phyloP scores from a whole-genome alignment of 2,888 invertebrate species.

The Ceraclea dissimilis region DNA sequence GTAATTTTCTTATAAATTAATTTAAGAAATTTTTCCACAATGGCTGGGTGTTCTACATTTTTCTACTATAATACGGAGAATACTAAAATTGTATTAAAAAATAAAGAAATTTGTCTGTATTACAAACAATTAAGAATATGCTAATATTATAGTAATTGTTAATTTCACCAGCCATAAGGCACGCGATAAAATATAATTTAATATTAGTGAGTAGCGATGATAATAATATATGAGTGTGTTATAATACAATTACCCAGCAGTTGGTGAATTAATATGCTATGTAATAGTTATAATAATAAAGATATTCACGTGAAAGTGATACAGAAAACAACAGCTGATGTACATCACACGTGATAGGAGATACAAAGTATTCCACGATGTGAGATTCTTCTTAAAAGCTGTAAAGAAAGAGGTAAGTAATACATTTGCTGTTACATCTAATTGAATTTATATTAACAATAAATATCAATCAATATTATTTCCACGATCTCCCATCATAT shows the following conservation, averaged over 20 bases:
- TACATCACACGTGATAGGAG: slow-evolving; percentile 14
- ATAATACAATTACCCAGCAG: no score
- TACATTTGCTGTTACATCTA: not conserved
- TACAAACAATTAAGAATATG: not conserved
- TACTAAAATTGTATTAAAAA: no score
- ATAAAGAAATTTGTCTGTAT: no score
- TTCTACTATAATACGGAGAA: no score
- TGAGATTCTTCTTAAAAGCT: slow-evolving; percentile 15
- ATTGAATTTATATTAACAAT: not conserved
- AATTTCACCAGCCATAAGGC: not conserved
- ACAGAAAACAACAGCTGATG: slow-evolving; percentile 15
- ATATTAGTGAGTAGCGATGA: no score
- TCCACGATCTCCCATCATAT: no score
- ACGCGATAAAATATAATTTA: not conserved
- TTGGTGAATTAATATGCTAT: no score
- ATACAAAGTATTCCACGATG: slow-evolving; percentile 13
- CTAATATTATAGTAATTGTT: not conserved
- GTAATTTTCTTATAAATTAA: no score
- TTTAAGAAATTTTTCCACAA: no score
- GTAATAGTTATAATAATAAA: no score
- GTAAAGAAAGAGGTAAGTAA: slow-evolving; percentile 20
- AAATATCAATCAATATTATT: not conserved
- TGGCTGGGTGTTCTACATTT: no score
- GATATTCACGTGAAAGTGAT: not conserved
- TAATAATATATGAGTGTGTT: no score